phyloP scores from a whole-genome alignment of 2,888 invertebrate genomes.

The Gasteruption jaculator region DNA sequence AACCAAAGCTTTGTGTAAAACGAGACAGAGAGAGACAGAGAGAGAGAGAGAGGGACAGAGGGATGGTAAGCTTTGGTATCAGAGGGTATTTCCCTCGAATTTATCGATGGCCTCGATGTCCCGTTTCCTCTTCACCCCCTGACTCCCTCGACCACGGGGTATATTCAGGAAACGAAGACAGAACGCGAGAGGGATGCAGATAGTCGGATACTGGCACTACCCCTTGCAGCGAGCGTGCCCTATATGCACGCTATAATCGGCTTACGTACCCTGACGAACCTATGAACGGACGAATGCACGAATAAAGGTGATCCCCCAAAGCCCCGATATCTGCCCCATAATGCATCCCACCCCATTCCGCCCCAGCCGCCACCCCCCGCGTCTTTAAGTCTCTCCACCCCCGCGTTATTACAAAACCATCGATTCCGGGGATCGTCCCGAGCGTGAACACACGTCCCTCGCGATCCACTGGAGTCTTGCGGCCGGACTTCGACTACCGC shows the following conservation, averaged over 20 bases:
- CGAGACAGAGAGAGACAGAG: slow-evolving; percentile 5
- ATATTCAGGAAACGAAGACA: background rate
- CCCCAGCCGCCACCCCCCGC: slow-evolving; percentile 6
- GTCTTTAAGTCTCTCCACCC: no score
- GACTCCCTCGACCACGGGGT: slow-evolving; percentile 9
- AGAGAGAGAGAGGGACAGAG: slow-evolving; percentile 4
- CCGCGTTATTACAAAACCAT: no score
- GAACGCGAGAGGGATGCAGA: slow-evolving; percentile 10
- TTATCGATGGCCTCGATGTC: slow-evolving; percentile 24
- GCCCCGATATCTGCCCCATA: slow-evolving; percentile 30
- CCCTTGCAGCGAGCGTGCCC: no score
- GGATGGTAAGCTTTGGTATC: background rate
- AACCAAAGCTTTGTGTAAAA: no score
- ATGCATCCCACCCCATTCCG: slow-evolving; percentile 20
- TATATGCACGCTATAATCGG: slow-evolving; percentile 49
- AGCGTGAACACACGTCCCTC: no score
- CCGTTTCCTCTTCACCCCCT: slow-evolving; percentile 3
- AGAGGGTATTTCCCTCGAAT: slow-evolving; percentile 27
- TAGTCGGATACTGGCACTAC: slow-evolving; percentile 17
- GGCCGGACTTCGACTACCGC: no score
- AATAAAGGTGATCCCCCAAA: slow-evolving; percentile 41
- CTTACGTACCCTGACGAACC: slow-evolving; percentile 40
- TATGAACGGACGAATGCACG: slow-evolving; percentile 33
- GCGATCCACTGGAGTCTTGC: no score
- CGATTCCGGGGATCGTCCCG: no score